These are phyloP conservation scores for Myrmecophaga tridactyla DNA, from an alignment of 2,113 vertebrate species.

Conservation along the genomic window DNA sequence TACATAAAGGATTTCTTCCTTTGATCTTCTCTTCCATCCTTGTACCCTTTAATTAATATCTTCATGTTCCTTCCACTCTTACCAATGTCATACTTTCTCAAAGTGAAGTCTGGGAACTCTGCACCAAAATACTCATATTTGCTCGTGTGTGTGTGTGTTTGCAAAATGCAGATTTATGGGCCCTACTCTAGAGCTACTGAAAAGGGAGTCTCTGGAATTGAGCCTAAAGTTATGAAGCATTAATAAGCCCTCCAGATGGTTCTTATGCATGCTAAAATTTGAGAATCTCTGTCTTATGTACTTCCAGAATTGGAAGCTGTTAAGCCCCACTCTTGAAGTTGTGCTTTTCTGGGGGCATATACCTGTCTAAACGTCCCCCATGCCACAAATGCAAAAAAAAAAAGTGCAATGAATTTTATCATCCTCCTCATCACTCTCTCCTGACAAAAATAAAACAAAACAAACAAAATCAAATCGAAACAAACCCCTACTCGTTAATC, in stretches of 20 bases:
- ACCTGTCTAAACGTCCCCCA: background rate
- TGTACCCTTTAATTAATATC: background rate
- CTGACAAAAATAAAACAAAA: background rate
- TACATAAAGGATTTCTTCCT: background rate
- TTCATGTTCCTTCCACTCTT: background rate
- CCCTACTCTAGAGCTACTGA: background rate
- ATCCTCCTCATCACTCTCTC: background rate
- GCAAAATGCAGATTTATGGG: background rate
- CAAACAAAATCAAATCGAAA: background rate
- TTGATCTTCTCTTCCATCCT: background rate
- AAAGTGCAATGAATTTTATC: background rate
- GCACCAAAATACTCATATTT: background rate
- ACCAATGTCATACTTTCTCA: background rate
- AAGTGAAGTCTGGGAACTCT: background rate
- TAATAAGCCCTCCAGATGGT: background rate
- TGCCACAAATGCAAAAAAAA: background rate
- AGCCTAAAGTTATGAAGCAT: background rate
- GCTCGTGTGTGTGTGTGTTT: background rate
- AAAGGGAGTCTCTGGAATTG: background rate
- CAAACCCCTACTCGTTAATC: background rate
- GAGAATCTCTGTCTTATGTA: background rate
- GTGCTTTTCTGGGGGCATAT: background rate
- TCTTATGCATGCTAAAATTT: background rate
- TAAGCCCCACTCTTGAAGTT: background rate
- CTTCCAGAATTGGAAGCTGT: background rate